These are phyloP conservation scores for Chaenocephalus aceratus DNA, from an alignment of 2,113 vertebrate species.

Conservation along the genomic window DNA sequence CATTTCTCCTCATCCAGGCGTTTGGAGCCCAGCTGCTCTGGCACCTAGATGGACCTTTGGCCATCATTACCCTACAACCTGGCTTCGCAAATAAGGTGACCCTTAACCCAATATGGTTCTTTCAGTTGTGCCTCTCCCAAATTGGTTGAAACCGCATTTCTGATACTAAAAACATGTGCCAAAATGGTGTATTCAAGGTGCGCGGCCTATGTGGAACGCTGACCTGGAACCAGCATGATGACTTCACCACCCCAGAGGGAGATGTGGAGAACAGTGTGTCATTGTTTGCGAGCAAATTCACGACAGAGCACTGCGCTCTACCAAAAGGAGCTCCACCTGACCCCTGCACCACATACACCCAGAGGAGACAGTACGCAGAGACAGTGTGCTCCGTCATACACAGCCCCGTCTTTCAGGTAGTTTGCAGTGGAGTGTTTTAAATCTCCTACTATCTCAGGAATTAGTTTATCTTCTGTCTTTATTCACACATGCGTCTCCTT, in stretches of 20 bases:
- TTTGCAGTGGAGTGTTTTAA: background rate
- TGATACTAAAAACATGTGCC: background rate
- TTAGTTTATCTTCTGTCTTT: background rate
- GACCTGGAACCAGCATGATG: slow-evolving; percentile 91
- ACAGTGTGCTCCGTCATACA: slow-evolving; percentile 84
- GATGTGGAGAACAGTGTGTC: slow-evolving; percentile 86
- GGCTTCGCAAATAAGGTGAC: slow-evolving; percentile 86
- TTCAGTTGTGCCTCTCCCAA: background rate
- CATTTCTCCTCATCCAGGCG: slow-evolving; percentile 87
- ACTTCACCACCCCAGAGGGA: slow-evolving; percentile 90
- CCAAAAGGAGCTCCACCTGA: slow-evolving; percentile 35
- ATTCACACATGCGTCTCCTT: background rate
- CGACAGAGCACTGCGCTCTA: slow-evolving; percentile 72
- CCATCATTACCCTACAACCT: slow-evolving; percentile 88
- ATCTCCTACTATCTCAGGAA: background rate
- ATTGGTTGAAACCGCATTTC: too few species aligned
- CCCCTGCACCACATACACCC: slow-evolving; percentile 83
- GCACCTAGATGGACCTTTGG: slow-evolving; percentile 84
- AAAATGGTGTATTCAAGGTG: slow-evolving; percentile 79
- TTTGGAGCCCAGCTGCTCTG: slow-evolving; percentile 88
- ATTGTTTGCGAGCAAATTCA: slow-evolving; percentile 87
- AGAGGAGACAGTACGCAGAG: slow-evolving; percentile 81
- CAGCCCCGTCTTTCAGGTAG: slow-evolving; percentile 87
- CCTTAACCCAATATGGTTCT: background rate
- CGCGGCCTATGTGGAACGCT: slow-evolving; percentile 93